These are phyloP conservation scores for Varanus salvator DNA, from an alignment of 2,113 vertebrate genomes.

Conservation along the genomic window DNA sequence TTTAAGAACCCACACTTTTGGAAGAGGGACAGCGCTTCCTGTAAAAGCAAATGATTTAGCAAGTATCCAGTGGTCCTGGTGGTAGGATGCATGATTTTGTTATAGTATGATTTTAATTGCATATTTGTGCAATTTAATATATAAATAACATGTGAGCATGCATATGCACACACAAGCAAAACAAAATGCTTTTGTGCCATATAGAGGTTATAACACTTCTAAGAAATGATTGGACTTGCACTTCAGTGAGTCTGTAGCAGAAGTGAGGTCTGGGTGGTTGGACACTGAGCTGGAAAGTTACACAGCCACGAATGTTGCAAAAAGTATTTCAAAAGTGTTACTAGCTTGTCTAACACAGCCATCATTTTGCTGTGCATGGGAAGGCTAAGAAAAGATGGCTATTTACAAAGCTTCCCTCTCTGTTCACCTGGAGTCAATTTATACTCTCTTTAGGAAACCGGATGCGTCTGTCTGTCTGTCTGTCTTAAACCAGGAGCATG, in stretches of 20 bases:
- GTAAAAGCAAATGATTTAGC: too few relatives aligned
- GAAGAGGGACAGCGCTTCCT: too few relatives aligned
- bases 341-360: neutral
- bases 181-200: neutral
- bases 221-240: neutral
- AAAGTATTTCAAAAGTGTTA: neutral
- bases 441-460: neutral
- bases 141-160: too few relatives aligned
- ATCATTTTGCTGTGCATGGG: neutral
- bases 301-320: too few relatives aligned
- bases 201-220: neutral
- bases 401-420: neutral
- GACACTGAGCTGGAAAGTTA: neutral
- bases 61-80: too few relatives aligned
- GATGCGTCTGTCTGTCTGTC: too few relatives aligned
- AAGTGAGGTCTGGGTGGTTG: neutral
- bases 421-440: neutral
- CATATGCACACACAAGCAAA: neutral
- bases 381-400: neutral
- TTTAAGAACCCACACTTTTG: too few relatives aligned
- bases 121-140: too few relatives aligned
- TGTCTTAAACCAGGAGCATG: too few relatives aligned
- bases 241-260: neutral
- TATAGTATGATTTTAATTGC: too few relatives aligned
- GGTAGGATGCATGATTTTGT: too few relatives aligned